Base-by-base conservation (phyloP, 23 tunicate genomes). In the Diplosoma virens region DNA sequence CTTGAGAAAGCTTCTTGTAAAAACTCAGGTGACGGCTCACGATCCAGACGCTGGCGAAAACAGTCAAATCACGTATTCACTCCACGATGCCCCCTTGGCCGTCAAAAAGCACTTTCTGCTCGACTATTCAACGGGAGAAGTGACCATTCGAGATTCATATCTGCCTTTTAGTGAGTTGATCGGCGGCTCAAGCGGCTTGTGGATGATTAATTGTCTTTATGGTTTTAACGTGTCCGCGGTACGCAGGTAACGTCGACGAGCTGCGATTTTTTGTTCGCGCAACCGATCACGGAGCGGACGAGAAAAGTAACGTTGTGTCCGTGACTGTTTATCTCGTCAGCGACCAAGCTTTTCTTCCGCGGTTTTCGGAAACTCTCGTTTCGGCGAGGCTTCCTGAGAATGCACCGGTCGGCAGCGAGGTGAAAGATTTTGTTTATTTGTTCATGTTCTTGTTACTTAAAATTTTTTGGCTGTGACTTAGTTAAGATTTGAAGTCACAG, bases 21-120 rank as follows among this genome's bases (percentile, higher is more conserved):
- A 46, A n/a, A n/a, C n/a, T n/a, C 79, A 80, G 82, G 28, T 87
- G 20, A 65, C 77, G 0, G 87, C 94, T n/a, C 4, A 1, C 0
- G 94, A 87, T 64, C 31, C 45, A 23, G 94, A 87, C 52, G 4
- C 32, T 29, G 85, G 92, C 5, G 86, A 59, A 28, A 87, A 81
- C 30, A 87, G 82, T 9, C 46, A 58, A 9, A 48, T 87, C 21
- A 25, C 22, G 28, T 87, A 81, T 54, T 53, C 82, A 1, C 64
- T 66, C 60, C 73, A 67, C 35, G 78, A 76, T 37, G 81, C 64
- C 30, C 29, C 30, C 2, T 47, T 66, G 35, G 67, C 36, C 5
- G 87, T 78, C 0, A 82, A 74, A 32, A 34, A 48, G 16, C 29
- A 35, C 55, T 63, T 82, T 48, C 24, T 30, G n/a, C 81, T 82